A percentile compares a stretch with the other conserved stretches of the same genome.
These are phyloP conservation scores for Prinia subflava DNA, from an alignment of 2,113 vertebrate species.

Conservation along the genomic window DNA sequence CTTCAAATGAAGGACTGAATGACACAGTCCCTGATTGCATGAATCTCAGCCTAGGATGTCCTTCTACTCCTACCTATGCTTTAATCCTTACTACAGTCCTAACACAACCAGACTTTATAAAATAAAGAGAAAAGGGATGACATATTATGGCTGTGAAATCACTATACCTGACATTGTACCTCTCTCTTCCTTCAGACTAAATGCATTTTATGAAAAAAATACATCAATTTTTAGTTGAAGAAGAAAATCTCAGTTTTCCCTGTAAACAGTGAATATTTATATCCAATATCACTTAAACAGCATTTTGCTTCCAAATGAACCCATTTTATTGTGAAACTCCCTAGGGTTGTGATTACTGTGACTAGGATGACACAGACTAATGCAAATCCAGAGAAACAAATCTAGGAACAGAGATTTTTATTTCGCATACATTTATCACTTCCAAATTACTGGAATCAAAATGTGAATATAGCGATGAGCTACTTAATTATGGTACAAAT, in stretches of 20 bases:
- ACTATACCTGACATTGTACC: not conserved
- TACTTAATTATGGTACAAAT: not conserved
- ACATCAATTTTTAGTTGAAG: not conserved
- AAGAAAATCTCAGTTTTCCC: not conserved
- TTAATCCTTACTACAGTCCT: not conserved
- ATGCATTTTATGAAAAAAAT: not conserved
- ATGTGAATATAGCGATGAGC: not conserved
- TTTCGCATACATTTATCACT: not conserved
- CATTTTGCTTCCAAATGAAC: not conserved
- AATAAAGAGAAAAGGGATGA: not conserved
- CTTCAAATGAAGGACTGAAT: not conserved
- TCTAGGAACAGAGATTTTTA: not conserved
- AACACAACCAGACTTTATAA: not conserved
- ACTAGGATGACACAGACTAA: not conserved
- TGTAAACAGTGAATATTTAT: not conserved
- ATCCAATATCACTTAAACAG: not conserved
- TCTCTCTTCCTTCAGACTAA: not conserved
- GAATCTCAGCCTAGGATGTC: not conserved
- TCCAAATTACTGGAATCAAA: not conserved
- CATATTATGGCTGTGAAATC: not conserved
- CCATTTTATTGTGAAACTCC: constrained; percentile 1
- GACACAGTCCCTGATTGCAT: not conserved
- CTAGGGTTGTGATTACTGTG: not conserved
- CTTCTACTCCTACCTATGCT: not conserved
- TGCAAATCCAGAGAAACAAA: not conserved